Conservation (phyloP, 2,113 vertebrate species). For the Lagenorhynchus albirostris region DNA sequence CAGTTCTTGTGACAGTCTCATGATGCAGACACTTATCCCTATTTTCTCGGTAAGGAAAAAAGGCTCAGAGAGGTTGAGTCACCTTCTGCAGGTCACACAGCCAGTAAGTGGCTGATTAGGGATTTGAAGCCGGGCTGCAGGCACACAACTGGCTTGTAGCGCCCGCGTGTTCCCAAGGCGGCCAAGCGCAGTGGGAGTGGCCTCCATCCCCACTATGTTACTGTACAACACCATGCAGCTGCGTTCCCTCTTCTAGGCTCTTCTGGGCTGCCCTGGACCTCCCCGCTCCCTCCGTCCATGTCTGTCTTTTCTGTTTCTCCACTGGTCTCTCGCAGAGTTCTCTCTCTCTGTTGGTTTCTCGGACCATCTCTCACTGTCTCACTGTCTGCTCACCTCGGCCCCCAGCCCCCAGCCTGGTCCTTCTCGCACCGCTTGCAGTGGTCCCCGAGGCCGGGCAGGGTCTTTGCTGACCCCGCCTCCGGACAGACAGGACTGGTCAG, state of each 20-base stretch:
- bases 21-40: fast-evolving
- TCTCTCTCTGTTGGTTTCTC: not conserved
- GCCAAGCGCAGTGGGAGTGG: fast-evolving
- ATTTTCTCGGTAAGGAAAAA: not conserved
- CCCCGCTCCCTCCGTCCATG: no score
- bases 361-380: not conserved
- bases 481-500: not conserved
- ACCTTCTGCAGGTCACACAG: not conserved
- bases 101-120: not conserved
- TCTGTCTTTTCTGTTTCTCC: no score
- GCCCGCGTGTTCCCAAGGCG: fast-evolving
- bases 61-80: not conserved
- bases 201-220: fast-evolving
- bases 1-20: fast-evolving
- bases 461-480: not conserved
- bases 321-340: not conserved
- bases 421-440: not conserved
- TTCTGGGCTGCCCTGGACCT: fast-evolving
- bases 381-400: not conserved
- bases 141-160: not conserved
- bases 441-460: not conserved
- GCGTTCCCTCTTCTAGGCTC: not conserved
- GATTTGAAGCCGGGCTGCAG: not conserved
- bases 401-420: fast-evolving
- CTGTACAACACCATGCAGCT: fast-evolving